Evolutionary conservation across 2,113 vertebrate species (phyloP).

Genomic region (Rhabdomys dilectus): DNA sequence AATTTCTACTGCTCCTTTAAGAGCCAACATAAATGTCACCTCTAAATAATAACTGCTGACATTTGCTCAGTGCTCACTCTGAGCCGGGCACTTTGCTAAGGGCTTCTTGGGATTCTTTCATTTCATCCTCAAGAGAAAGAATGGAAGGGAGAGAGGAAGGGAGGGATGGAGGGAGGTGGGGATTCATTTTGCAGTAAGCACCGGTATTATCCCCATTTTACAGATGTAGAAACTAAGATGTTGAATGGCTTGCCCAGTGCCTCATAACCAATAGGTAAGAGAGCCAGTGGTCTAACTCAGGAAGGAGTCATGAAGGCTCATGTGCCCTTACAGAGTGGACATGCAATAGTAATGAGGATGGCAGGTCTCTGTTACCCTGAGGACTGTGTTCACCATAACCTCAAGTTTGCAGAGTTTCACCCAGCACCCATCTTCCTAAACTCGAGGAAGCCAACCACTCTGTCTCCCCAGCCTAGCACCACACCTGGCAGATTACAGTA

Average conservation of each 20-base stretch:
- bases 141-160: too few species aligned
- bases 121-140: constrained; percentile 47
- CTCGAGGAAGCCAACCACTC: not conserved
- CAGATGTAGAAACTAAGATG: constrained; percentile 68
- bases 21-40: constrained; percentile 79
- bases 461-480: not conserved
- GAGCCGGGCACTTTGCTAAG: constrained; percentile 71
- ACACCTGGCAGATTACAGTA: not conserved
- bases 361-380: not conserved
- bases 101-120: constrained; percentile 63
- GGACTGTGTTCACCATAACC: not conserved
- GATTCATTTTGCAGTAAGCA: constrained; percentile 14
- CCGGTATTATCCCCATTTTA: constrained; percentile 64
- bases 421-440: not conserved
- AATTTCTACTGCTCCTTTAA: constrained; percentile 76
- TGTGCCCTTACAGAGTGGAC: not conserved
- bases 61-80: constrained; percentile 76
- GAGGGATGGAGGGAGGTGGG: not conserved
- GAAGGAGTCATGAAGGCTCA: not conserved
- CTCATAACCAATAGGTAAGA: not conserved
- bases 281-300: not conserved
- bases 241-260: not conserved
- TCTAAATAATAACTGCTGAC: constrained; percentile 75
- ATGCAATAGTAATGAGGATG: not conserved
- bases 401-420: not conserved